Percentiles rank a stretch among this genome's conserved stretches.
These are phyloP conservation scores for Ophonus ardosiacus DNA, from an alignment of 2,888 invertebrate species.

Conservation along the genomic window DNA sequence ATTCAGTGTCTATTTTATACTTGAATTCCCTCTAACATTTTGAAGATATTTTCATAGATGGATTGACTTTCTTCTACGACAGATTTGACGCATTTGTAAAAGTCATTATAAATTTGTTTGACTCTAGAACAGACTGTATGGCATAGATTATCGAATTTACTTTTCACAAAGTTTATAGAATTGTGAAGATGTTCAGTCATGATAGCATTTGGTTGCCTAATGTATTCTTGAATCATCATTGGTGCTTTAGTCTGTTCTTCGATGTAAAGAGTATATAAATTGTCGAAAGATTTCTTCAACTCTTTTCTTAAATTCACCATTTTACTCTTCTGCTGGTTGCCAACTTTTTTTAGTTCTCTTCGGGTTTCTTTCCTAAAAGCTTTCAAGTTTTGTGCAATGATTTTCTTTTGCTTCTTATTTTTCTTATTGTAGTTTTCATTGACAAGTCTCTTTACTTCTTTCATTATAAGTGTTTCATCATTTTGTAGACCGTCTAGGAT, in stretches of 20 bases:
- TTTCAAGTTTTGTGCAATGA: background rate
- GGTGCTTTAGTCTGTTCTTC: constrained; percentile 30
- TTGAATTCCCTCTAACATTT: background rate
- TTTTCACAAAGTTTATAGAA: background rate
- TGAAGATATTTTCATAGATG: background rate
- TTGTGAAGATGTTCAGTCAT: constrained; percentile 21
- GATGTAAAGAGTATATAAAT: constrained; percentile 16
- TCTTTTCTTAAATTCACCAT: constrained; percentile 13
- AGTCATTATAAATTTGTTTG: constrained; percentile 7
- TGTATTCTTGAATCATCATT: constrained; percentile 9
- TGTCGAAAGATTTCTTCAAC: background rate
- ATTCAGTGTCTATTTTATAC: background rate
- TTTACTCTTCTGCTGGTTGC: background rate
- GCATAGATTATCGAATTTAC: constrained; percentile 7
- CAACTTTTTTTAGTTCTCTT: background rate
- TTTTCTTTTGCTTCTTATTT: background rate
- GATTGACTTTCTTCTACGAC: background rate
- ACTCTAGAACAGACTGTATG: background rate
- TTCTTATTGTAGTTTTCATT: background rate
- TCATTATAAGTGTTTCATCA: background rate
- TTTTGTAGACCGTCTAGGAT: background rate
- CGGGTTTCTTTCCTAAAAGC: background rate
- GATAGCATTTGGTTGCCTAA: constrained; percentile 12
- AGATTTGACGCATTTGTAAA: background rate
- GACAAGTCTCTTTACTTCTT: background rate